A percentile compares a stretch with the other conserved stretches of the same genome.
Conservation (phyloP, 23 tunicate species). For the Trididemnum miniatum region DNA sequence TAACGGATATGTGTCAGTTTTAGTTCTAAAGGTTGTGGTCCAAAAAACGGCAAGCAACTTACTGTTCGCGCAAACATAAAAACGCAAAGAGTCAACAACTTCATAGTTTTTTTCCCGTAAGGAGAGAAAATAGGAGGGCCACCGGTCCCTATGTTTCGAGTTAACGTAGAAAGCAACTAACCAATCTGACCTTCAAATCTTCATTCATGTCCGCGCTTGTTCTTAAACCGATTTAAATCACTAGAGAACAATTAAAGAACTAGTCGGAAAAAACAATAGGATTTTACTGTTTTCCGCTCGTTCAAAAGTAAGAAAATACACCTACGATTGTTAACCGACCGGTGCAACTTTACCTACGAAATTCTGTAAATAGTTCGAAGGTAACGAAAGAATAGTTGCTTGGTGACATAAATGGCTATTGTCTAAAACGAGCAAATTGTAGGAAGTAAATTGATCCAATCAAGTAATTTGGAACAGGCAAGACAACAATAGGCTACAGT, state of each 20-base stretch:
- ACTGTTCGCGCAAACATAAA: too few relatives aligned
- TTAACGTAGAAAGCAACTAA: too few relatives aligned
- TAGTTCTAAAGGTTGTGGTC: too few relatives aligned
- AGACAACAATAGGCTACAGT: not conserved
- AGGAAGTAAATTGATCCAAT: constrained; percentile 11
- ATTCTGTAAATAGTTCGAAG: not conserved
- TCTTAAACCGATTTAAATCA: not conserved
- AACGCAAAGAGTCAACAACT: too few relatives aligned
- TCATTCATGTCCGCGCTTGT: constrained; percentile 7
- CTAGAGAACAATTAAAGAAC: not conserved
- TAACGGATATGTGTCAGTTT: too few relatives aligned
- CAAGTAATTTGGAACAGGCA: not conserved
- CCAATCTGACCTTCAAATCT: not conserved
- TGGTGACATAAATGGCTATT: not conserved
- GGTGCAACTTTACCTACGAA: not conserved
- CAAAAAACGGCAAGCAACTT: too few relatives aligned
- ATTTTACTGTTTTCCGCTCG: not conserved
- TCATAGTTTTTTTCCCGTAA: too few relatives aligned
- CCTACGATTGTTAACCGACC: constrained; percentile 8
- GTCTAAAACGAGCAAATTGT: not conserved
- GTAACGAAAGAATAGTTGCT: constrained; percentile 11
- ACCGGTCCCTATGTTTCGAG: too few relatives aligned
- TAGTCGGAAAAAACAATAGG: not conserved
- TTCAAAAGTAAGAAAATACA: not conserved
- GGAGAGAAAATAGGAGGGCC: too few relatives aligned